Base-by-base conservation (phyloP, 2,113 vertebrate species). In the Chascanopsetta lugubris region DNA sequence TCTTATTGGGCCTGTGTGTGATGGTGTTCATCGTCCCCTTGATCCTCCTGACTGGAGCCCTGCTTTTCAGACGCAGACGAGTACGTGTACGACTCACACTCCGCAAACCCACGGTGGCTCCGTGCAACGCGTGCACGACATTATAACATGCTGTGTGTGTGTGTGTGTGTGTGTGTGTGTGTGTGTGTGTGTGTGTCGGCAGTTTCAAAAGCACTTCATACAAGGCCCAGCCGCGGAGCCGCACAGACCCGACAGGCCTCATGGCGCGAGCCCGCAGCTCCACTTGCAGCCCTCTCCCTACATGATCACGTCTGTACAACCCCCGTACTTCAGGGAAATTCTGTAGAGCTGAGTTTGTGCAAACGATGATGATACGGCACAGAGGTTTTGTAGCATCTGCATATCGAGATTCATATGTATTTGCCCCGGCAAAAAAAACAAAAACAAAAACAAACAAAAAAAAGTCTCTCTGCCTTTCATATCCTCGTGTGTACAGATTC, bases 141-240 rank as follows among this genome's bases (percentile, higher is more conserved):
- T n/a, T n/a, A n/a, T n/a, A n/a, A n/a, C n/a, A n/a, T n/a, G n/a
- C n/a, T n/a, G n/a, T n/a, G n/a, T n/a, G n/a, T n/a, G n/a, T n/a
- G n/a, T n/a, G n/a, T n/a, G n/a, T n/a, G n/a, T n/a, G n/a, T n/a
- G n/a, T n/a, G n/a, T n/a, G n/a, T n/a, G n/a, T n/a, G n/a, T n/a
- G n/a, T n/a, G n/a, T n/a, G n/a, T n/a, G n/a, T n/a, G n/a, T n/a
- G n/a, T n/a, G n/a, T n/a, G n/a, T n/a, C n/a, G 38, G 18, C 81
- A 89, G 85, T 75, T 62, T 26, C 74, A 45, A 55, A 66, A 24
- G 24, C 1, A 17, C 5, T 89, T 82, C 55, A 71, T 1, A 20
- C 64, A 66, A 0, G 22, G 24, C 3, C 43, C 51, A 68, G 17
- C 5, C 22, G 25, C 1, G 7, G 9, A 0, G 34, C 36, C 27